phyloP scores from a whole-genome alignment of 1,140 invertebrate genomes.

The Bacillus rossius region DNA sequence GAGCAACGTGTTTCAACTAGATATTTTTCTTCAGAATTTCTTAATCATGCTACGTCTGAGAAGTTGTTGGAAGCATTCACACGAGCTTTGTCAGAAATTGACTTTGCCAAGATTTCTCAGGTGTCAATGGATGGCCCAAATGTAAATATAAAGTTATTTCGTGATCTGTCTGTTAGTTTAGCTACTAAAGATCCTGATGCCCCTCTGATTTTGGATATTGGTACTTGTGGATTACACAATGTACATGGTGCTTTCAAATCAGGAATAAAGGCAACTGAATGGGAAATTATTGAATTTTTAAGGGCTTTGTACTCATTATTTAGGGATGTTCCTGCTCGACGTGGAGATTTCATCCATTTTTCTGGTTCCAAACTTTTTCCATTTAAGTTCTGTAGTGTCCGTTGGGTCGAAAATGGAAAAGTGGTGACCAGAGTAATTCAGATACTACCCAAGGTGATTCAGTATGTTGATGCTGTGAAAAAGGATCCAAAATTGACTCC shows the following conservation, averaged over 20 bases:
- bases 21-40: slow-evolving; percentile 22
- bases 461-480: too few species aligned
- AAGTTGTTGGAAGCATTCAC: too few species aligned
- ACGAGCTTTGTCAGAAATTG: slow-evolving; percentile 1
- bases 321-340: slow-evolving; percentile 12
- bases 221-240: slow-evolving; percentile 22
- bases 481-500: too few species aligned
- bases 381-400: background rate
- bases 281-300: slow-evolving; percentile 13
- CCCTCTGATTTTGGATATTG: slow-evolving; percentile 16
- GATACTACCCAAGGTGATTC: background rate
- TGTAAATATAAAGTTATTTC: slow-evolving; percentile 16
- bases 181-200: background rate
- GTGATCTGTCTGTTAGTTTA: too few species aligned
- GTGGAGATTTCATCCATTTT: slow-evolving; percentile 10
- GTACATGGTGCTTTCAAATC: slow-evolving; percentile 20
- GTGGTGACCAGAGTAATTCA: slow-evolving; percentile 6
- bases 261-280: slow-evolving; percentile 12
- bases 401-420: slow-evolving; percentile 16
- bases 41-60: too few species aligned
- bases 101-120: slow-evolving; percentile 8
- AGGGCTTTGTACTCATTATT: slow-evolving; percentile 14
- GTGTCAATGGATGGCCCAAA: slow-evolving; percentile 19
- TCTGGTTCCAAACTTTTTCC: slow-evolving; percentile 12
- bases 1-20: slow-evolving; percentile 11